These are phyloP conservation scores for Ifrita kowaldi DNA, from an alignment of 2,113 vertebrate genomes.

Conservation along the genomic window DNA sequence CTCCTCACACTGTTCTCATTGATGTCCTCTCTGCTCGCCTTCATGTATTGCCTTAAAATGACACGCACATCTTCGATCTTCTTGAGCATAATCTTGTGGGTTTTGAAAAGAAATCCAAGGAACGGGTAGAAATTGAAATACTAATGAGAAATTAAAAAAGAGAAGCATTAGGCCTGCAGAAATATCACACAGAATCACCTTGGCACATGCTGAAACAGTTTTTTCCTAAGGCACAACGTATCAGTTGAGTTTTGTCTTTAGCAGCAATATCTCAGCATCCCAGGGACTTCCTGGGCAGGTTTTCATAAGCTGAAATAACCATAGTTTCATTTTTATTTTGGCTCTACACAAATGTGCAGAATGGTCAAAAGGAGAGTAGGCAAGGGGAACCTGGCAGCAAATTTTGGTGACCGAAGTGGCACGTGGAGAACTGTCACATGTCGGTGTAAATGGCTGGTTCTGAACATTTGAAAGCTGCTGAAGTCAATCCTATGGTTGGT, in stretches of 20 bases:
- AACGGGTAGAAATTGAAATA: conserved; percentile 74
- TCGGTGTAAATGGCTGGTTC: neutral
- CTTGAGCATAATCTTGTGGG: conserved; percentile 69
- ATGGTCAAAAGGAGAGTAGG: neutral
- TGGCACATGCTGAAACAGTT: neutral
- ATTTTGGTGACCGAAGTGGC: neutral
- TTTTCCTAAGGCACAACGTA: neutral
- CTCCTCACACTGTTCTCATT: conserved; percentile 21
- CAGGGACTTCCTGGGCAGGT: neutral
- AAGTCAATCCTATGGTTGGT: neutral
- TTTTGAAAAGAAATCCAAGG: conserved; percentile 71
- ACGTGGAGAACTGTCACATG: fast-evolving
- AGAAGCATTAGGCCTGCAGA: neutral
- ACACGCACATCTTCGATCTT: conserved; percentile 66
- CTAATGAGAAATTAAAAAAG: conserved; percentile 24
- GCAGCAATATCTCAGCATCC: neutral
- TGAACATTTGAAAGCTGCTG: neutral
- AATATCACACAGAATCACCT: neutral
- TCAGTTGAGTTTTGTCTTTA: neutral
- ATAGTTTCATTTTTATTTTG: neutral
- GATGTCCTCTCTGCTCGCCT: neutral
- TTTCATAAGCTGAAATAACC: neutral
- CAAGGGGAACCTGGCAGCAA: neutral
- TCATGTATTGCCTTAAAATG: conserved; percentile 67
- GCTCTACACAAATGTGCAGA: neutral